Evolutionary conservation across 2,888 invertebrate species (phyloP), one percentile per base, ranked within the genome.

Genomic region (Hemaris fuciformis): DNA sequence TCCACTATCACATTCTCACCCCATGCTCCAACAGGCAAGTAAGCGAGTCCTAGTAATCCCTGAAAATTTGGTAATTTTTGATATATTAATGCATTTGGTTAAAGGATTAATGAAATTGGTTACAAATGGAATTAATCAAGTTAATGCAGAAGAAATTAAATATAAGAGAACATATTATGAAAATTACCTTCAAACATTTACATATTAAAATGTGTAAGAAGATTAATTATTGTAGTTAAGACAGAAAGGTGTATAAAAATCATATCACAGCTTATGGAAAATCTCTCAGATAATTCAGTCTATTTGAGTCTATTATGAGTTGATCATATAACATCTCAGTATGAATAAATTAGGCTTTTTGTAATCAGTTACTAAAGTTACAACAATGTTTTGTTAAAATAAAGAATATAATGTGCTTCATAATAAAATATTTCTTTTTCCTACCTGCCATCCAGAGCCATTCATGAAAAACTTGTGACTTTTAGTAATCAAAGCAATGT

Each of bases 31-130:
- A 91, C 85, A 27, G 91, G 88, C 20, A 87, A 74, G 68, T 94
- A 95, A 0, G 93, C 95, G 43, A 95, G 72, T 1, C 95, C 95
- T 18, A 95, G 80, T 45, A 95, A 93, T 61, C 95, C 93, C 91
- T 95, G 89, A 6, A 89, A 89, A 56, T 46, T 15, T 1, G 42
- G 4, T 42, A 27, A 27, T 27, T 8, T 27, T 27, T 8, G 0
- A n/a, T 3, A 38, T 38, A n/a, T n/a, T n/a, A 31, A 31, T 31
- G 10, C 31, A 3, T n/a, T n/a, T n/a, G 10, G 31, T 2, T 34
- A 7, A 6, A 6, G 13, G 13, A 2, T 34, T 0, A 34, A 34
- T 0, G 8, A 10, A 34, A 0, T 34, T 3, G 13, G 10, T 10
- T 34, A 3, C 10, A 10, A 2, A 34, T 10, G 10, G 3, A 0